A percentile compares a stretch with the other conserved stretches of the same genome.
These are phyloP conservation scores for Drosophila phalerata DNA, from an alignment of 2,888 invertebrate genomes.

Conservation along the genomic window DNA sequence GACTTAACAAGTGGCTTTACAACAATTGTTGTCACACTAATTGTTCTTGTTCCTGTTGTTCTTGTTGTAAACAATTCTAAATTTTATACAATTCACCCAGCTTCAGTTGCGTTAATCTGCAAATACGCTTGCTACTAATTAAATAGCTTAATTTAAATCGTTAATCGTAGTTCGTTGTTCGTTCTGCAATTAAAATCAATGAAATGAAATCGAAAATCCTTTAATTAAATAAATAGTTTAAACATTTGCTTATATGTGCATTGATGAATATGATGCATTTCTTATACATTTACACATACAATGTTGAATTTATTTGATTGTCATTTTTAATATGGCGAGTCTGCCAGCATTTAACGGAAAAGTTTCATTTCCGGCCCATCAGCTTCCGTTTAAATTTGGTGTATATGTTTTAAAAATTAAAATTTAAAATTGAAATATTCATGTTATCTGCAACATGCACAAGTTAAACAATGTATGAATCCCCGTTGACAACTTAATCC, in stretches of 20 bases:
- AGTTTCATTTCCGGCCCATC: conserved; percentile 58
- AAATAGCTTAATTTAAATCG: conserved; percentile 74
- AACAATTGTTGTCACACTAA: conserved; percentile 23
- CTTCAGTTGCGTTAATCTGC: conserved; percentile 49
- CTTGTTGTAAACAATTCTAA: conserved; percentile 19
- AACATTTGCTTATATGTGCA: neutral
- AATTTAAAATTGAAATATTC: conserved; percentile 53
- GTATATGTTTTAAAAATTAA: conserved; percentile 14
- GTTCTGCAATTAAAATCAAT: conserved; percentile 72
- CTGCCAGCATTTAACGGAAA: conserved; percentile 21
- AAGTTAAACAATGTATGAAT: conserved; percentile 41
- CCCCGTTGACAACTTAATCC: conserved; percentile 57
- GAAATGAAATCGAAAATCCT: conserved; percentile 16
- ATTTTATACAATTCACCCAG: conserved; percentile 57
- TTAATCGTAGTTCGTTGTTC: conserved; percentile 79
- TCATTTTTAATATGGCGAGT: conserved; percentile 14
- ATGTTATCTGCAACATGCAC: conserved; percentile 47
- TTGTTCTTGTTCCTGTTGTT: conserved; percentile 28
- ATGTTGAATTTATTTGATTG: conserved; percentile 12
- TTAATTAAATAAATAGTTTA: conserved; percentile 35
- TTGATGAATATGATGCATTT: conserved; percentile 19
- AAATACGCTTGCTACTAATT: conserved; percentile 32
- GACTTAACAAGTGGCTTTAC: conserved; percentile 44
- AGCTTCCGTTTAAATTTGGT: conserved; percentile 44
- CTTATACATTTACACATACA: conserved; percentile 8